These are phyloP conservation scores for Drosophila teissieri DNA, from an alignment of 1,140 invertebrate species.

Conservation along the genomic window DNA sequence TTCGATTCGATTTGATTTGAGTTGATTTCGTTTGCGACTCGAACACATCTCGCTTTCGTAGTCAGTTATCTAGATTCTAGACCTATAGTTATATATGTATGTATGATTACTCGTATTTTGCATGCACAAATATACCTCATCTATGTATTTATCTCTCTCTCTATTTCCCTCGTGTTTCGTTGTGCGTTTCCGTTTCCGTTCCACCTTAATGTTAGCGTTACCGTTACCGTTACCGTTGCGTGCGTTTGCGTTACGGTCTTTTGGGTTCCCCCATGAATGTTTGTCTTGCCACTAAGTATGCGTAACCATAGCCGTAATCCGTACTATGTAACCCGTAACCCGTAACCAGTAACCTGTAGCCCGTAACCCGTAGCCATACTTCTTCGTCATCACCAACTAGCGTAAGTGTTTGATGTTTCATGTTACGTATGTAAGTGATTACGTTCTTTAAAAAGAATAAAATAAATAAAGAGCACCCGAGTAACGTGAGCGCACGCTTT, in stretches of 20 bases:
- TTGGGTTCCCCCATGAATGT: conserved; percentile 21
- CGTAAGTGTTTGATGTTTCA: conserved; percentile 67
- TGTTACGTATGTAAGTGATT: conserved; percentile 68
- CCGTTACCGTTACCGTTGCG: conserved; percentile 32
- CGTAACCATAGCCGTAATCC: conserved; percentile 34
- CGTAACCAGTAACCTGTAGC: conserved; percentile 19
- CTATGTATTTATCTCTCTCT: conserved; percentile 12
- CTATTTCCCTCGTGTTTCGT: conserved; percentile 7
- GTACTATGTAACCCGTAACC: conserved; percentile 32
- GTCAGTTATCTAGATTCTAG: not conserved
- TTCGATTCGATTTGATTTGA: conserved; percentile 18
- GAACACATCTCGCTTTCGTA: conserved; percentile 15
- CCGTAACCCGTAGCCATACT: conserved; percentile 22
- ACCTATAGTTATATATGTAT: not conserved
- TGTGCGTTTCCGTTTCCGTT: conserved; percentile 29
- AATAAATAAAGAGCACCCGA: conserved; percentile 7
- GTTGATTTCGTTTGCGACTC: conserved; percentile 28
- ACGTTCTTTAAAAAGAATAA: conserved; percentile 10
- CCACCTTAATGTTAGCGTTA: conserved; percentile 38
- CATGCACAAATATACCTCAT: conserved; percentile 7
- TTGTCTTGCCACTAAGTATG: conserved; percentile 39
- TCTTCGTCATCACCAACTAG: conserved; percentile 32
- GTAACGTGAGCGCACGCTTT: conserved; percentile 56
- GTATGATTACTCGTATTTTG: not conserved
- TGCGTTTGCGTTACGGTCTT: conserved; percentile 46